These are phyloP conservation scores for Macrosiphum euphorbiae DNA, from an alignment of 2,888 invertebrate genomes.

Conservation along the genomic window DNA sequence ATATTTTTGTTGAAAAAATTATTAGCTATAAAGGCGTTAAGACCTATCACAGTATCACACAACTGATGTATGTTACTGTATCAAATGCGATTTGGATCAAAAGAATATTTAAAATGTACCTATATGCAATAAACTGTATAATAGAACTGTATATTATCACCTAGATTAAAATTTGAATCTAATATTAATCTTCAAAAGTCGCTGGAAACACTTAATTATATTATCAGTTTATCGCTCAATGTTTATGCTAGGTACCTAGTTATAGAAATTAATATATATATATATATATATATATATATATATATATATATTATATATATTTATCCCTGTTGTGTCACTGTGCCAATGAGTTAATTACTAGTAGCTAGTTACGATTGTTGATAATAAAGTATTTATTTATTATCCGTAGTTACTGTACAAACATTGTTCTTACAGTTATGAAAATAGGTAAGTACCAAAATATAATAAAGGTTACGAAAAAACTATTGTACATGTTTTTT, in stretches of 20 bases:
- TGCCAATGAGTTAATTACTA: too few relatives aligned
- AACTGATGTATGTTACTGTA: neutral
- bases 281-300: too few relatives aligned
- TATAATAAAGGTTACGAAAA: too few relatives aligned
- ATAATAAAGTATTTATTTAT: too few relatives aligned
- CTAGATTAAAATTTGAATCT: neutral
- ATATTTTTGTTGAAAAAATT: neutral
- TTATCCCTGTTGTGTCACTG: too few relatives aligned
- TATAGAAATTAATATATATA: too few relatives aligned
- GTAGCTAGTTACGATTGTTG: too few relatives aligned
- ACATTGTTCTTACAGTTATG: too few relatives aligned
- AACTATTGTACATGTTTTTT: neutral
- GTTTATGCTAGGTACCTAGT: neutral
- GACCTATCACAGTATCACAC: neutral
- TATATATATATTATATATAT: too few relatives aligned
- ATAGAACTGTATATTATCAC: neutral
- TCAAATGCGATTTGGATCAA: neutral
- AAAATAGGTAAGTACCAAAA: too few relatives aligned
- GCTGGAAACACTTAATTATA: neutral
- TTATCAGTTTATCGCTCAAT: neutral
- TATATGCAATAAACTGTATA: neutral
- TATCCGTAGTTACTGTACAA: too few relatives aligned
- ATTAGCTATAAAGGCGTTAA: too few relatives aligned
- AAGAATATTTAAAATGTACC: neutral
- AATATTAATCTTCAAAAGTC: neutral